phyloP scores from a whole-genome alignment of 2,113 vertebrate species.

The Cynoglossus semilaevis region DNA sequence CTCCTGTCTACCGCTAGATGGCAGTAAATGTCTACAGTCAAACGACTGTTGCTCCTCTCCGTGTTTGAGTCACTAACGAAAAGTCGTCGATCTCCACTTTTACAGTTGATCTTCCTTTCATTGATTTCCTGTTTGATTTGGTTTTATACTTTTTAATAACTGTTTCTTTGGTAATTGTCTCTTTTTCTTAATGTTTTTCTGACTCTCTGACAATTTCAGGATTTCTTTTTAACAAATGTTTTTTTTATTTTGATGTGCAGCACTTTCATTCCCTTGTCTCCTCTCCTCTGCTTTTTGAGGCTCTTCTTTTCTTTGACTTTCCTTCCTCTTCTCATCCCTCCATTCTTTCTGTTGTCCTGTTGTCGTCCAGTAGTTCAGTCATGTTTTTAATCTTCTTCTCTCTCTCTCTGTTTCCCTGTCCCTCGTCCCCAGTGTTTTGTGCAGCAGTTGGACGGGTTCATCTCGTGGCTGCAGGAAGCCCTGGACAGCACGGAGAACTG shows the following conservation, averaged over 20 bases:
- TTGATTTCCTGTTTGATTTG: too few species aligned
- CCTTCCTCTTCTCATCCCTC: not conserved
- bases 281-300: slow-evolving; percentile 24
- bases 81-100: too few species aligned
- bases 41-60: not conserved
- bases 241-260: not conserved
- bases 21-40: slow-evolving; percentile 63
- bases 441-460: slow-evolving; percentile 93
- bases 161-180: too few species aligned
- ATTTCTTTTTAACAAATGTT: too few species aligned
- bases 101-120: too few species aligned
- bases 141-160: too few species aligned
- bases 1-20: slow-evolving; percentile 60
- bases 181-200: too few species aligned
- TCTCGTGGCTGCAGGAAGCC: slow-evolving; percentile 92
- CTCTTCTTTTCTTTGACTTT: not conserved
- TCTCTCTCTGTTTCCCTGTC: not conserved
- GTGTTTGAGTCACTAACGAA: not conserved
- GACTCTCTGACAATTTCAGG: too few species aligned
- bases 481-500: slow-evolving; percentile 95
- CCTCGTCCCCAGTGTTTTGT: slow-evolving; percentile 83
- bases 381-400: slow-evolving; percentile 16
- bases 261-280: slow-evolving; percentile 20
- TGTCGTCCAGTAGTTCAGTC: not conserved
- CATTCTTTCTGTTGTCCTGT: slow-evolving; percentile 10